Percentiles rank a stretch among this genome's conserved stretches.
Evolutionary conservation across 2,797 vertebrate species (phyloP).

Genomic region (Syndactyla subalaris): DNA sequence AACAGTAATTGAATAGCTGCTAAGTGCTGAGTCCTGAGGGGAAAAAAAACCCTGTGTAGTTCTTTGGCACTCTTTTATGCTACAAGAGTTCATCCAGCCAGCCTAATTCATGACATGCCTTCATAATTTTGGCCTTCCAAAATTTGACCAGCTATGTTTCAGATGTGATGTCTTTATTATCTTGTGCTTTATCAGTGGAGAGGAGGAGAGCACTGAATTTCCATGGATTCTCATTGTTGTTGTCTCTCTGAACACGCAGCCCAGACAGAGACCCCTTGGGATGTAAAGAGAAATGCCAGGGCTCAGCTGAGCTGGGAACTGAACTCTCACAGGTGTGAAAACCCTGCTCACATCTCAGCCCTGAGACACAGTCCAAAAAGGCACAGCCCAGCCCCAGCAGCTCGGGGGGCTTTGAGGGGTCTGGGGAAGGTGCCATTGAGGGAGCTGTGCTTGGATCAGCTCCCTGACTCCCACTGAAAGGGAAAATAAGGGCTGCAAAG

Average conservation of each 20-base stretch:
- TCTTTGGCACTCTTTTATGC: not conserved
- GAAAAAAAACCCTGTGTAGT: not conserved
- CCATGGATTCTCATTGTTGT: not conserved
- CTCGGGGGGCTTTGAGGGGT: not conserved
- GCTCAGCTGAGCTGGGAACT: not conserved
- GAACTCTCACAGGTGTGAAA: not conserved
- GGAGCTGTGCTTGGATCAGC: not conserved
- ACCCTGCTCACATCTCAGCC: not conserved
- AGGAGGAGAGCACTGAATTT: not conserved
- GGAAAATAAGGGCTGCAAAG: not conserved
- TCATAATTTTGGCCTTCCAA: not conserved
- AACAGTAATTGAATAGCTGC: slow-evolving; percentile 39
- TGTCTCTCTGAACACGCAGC: not conserved
- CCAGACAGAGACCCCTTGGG: not conserved
- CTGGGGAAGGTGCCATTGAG: not conserved
- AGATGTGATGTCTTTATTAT: not conserved
- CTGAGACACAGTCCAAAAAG: not conserved
- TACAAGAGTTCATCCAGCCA: not conserved
- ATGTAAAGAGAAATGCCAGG: not conserved
- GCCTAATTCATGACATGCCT: slow-evolving; percentile 25
- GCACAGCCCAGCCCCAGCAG: not conserved
- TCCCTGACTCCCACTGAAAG: not conserved
- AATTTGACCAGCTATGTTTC: not conserved
- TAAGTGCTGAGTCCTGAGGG: slow-evolving; percentile 5
- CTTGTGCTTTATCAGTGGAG: not conserved